These are phyloP conservation scores for Ifrita kowaldi DNA, from an alignment of 2,113 vertebrate species.

Conservation along the genomic window DNA sequence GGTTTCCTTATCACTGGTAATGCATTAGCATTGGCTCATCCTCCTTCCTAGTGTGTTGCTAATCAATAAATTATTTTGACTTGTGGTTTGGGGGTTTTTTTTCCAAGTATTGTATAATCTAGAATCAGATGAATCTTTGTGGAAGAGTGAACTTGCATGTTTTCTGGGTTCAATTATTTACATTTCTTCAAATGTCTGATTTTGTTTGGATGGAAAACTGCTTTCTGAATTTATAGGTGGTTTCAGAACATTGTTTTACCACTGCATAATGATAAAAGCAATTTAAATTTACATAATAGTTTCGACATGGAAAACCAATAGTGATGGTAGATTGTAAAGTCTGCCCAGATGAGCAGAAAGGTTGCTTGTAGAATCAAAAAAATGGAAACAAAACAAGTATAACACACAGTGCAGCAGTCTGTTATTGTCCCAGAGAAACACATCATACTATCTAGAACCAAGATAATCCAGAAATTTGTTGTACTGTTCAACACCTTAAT, in stretches of 20 bases:
- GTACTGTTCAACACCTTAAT: not conserved
- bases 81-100: not conserved
- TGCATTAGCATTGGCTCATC: not conserved
- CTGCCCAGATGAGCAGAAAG: not conserved
- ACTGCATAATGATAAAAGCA: not conserved
- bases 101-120: not conserved
- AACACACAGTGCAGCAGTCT: not conserved
- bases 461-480: not conserved
- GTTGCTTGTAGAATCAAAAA: not conserved
- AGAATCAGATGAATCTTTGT: constrained; percentile 40
- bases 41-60: not conserved
- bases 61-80: constrained; percentile 42
- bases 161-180: constrained; percentile 24
- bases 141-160: not conserved
- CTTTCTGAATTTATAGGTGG: constrained; percentile 19
- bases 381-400: not conserved
- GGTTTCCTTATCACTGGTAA: not conserved
- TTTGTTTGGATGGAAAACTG: constrained; percentile 35
- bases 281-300: not conserved
- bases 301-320: not conserved
- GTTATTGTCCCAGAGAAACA: not conserved
- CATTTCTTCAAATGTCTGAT: not conserved
- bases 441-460: not conserved
- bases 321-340: not conserved
- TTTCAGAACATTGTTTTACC: constrained; percentile 29